Base-by-base conservation (phyloP, 2,888 invertebrate genomes). In the Sphaerophoria rueppellii region DNA sequence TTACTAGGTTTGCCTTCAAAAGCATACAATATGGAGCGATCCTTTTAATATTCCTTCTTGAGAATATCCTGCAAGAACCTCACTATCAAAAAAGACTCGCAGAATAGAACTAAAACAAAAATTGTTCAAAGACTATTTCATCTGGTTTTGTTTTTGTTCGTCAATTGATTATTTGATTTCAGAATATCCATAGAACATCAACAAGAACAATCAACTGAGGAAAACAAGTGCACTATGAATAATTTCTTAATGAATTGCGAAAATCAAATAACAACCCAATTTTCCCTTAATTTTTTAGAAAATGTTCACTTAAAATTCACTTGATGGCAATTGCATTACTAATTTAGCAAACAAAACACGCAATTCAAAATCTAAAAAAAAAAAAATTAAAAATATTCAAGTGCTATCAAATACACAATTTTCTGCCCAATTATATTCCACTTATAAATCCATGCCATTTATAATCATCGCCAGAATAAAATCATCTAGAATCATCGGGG, bases 351-450 rank as follows among this genome's bases (percentile, higher is more conserved):
- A n/a, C n/a, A 69, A 77, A 48, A 24, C 24, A 2, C 24, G 24
- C 24, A 24, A 24, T 24, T 24, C 34, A 40, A 50, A 50, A 1
- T 55, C 16, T 40, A 40, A 37, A 16, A 58, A 24, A 40, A 60
- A 40, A 43, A 43, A 43, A 7, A 43, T 9, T 9, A 43, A 43
- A 7, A 61, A 55, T 46, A 52, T 50, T 78, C 63, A 82, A 82
- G 78, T 82, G 73, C 46, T 78, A 74, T 69, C 52, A 67, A 74
- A 74, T 74, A 70, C 54, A 79, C 50, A 78, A 82, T 82, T 82
- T 57, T 82, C 73, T 79, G 79, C 65, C 79, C 82, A 79, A 82
- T 82, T 82, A 82, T 78, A 60, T 65, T 40, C 63, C 82, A 78
- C 82, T 82, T 79, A 69, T 70, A 78, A 61, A 40, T 67, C 43